phyloP scores from a whole-genome alignment of 2,113 vertebrate genomes.

The Neodontobutis hainanensis region DNA sequence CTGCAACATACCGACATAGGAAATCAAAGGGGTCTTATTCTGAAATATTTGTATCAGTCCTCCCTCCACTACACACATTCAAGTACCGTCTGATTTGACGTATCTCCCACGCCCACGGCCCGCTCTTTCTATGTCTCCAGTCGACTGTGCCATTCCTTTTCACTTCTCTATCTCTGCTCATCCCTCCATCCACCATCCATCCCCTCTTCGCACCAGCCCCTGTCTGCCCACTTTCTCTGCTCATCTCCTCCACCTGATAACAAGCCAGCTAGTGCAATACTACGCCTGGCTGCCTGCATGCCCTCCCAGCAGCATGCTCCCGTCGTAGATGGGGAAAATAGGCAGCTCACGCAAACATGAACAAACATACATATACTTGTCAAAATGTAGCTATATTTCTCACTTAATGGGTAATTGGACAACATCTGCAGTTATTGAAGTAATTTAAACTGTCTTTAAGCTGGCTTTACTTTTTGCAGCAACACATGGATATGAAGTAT shows the following conservation, averaged over 20 bases:
- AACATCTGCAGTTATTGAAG: no score
- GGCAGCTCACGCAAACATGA: not conserved
- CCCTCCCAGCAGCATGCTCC: no score
- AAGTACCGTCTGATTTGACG: not conserved
- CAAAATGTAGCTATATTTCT: no score
- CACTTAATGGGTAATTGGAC: constrained; percentile 27
- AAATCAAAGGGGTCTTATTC: constrained; percentile 40
- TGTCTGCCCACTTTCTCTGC: constrained; percentile 46
- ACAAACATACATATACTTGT: not conserved
- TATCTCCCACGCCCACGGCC: constrained; percentile 20
- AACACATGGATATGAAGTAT: constrained; percentile 56
- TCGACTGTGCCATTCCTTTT: constrained; percentile 21
- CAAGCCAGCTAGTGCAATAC: constrained; percentile 40
- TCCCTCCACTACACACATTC: constrained; percentile 6
- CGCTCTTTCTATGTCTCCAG: constrained; percentile 37
- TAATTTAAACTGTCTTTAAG: constrained; percentile 48
- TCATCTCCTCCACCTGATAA: constrained; percentile 56
- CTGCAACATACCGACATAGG: constrained; percentile 7
- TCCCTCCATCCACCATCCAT: constrained; percentile 20
- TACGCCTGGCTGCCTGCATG: constrained; percentile 28
- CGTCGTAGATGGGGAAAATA: constrained; percentile 23
- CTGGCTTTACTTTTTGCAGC: no score
- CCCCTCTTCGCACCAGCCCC: not conserved
- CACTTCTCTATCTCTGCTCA: constrained; percentile 37
- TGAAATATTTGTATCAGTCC: no score